Evolutionary conservation across 2,888 invertebrate species (phyloP).

Genomic region (Thymelicus lineola): DNA sequence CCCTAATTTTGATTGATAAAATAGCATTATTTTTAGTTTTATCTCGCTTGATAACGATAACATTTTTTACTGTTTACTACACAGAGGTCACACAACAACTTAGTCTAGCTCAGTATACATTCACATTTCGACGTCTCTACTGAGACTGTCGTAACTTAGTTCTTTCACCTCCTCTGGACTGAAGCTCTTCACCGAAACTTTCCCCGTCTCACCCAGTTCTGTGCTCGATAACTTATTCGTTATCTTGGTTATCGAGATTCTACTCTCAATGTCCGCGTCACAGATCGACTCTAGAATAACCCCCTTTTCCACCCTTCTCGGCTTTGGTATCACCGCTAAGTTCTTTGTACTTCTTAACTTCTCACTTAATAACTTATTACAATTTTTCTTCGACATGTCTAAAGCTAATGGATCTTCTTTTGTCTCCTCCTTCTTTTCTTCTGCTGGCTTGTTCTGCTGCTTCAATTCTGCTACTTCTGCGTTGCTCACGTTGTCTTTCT

Average conservation of each 20-base stretch:
- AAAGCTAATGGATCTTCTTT: constrained; percentile 73
- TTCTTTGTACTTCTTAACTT: constrained; percentile 69
- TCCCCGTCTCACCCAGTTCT: constrained; percentile 60
- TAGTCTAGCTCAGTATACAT: constrained; percentile 37
- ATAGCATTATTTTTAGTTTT: too few species aligned
- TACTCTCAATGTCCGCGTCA: constrained; percentile 77
- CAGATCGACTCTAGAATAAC: constrained; percentile 70
- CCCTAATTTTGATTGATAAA: too few species aligned
- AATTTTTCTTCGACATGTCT: constrained; percentile 77
- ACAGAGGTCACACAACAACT: constrained; percentile 41
- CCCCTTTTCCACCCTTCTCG: constrained; percentile 71
- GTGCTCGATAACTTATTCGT: constrained; percentile 77
- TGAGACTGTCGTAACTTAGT: constrained; percentile 66
- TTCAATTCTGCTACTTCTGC: constrained; percentile 95
- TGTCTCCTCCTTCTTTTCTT: constrained; percentile 61
- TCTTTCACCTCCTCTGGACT: constrained; percentile 76
- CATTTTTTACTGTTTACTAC: constrained; percentile 12
- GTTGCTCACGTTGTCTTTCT: constrained; percentile 96
- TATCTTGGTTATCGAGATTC: constrained; percentile 82
- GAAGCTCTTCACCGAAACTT: constrained; percentile 72
- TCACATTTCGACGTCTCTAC: constrained; percentile 78
- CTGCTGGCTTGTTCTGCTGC: constrained; percentile 76
- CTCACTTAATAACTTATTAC: constrained; percentile 73
- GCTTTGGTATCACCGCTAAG: constrained; percentile 56
- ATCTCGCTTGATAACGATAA: too few species aligned